phyloP scores from a whole-genome alignment of 1,140 invertebrate species.

The Carposina sasakii region DNA sequence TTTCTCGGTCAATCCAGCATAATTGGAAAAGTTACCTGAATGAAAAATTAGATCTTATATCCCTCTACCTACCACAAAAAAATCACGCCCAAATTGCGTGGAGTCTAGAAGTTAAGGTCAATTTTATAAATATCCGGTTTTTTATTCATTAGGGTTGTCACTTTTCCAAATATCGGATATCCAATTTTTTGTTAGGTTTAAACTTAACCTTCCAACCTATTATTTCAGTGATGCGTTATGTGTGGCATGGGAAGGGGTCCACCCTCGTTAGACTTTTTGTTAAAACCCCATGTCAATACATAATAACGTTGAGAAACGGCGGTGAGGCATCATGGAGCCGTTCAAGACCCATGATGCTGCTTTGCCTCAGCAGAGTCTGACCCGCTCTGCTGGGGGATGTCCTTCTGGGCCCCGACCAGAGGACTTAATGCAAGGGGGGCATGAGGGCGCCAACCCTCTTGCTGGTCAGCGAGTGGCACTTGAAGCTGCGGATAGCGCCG shows the following conservation, averaged over 20 bases:
- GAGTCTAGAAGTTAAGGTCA: too few relatives aligned
- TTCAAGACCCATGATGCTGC: slow-evolving; percentile 9
- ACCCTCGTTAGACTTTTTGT: slow-evolving; percentile 10
- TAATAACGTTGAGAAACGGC: slow-evolving; percentile 1
- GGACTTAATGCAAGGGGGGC: slow-evolving; percentile 12
- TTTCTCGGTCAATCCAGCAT: too few relatives aligned
- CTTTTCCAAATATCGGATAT: too few relatives aligned
- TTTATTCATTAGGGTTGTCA: too few relatives aligned
- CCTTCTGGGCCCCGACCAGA: slow-evolving; percentile 8
- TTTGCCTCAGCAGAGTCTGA: slow-evolving; percentile 14
- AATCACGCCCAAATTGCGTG: too few relatives aligned
- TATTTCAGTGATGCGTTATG: slow-evolving; percentile 1
- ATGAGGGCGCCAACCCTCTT: slow-evolving; percentile 13
- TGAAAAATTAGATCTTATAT: too few relatives aligned
- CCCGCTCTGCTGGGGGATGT: slow-evolving; percentile 14
- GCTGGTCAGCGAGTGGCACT: slow-evolving; percentile 13
- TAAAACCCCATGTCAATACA: slow-evolving; percentile 10
- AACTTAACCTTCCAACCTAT: too few relatives aligned
- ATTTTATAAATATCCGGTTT: too few relatives aligned
- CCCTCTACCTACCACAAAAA: too few relatives aligned
- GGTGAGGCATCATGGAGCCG: slow-evolving; percentile 12
- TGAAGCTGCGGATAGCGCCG: neutral
- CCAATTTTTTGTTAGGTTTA: too few relatives aligned
- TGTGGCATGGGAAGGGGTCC: slow-evolving; percentile 12
- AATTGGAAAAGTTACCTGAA: too few relatives aligned